Base-by-base conservation (phyloP, 2,888 invertebrate genomes). In the Sepioteuthis lessoniana region DNA sequence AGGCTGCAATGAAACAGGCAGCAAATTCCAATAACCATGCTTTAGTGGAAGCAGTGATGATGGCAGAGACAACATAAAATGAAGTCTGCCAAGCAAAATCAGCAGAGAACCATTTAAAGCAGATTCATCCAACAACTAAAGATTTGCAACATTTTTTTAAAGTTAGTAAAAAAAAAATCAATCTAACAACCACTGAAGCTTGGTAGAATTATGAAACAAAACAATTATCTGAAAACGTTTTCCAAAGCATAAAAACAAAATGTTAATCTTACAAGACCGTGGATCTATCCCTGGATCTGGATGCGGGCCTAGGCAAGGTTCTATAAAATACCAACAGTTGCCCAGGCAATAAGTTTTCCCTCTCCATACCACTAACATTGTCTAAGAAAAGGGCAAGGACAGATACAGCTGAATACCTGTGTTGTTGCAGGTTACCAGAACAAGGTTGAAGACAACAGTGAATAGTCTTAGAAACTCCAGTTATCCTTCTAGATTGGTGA, bases 1-100 rank as follows among this genome's bases (percentile, higher is more conserved):
- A 21, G 92, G 92, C 92, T 92, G 92, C 92, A 92, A 92, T 92
- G 46, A 92, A 92, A 92, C 92, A 92, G 92, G 42, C 47, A 38
- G 92, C 92, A 92, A 91, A 91, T 38, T 25, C 91, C 38, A 91
- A 91, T 91, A 35, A 92, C 92, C 92, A 42, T 42, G 47, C 46
- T 47, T 92, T 47, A 47, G 1, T 47, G 76, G n/a, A 35, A 76
- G 76, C 76, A n/a, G 76, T 76, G 31, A n/a, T n/a, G 16, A 76
- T 35, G 31, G 31, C 10, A 76, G 76, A 76, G 35, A n/a, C 31
- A 76, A n/a, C 10, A 76, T 31, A 76, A 60, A 60, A n/a, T 10
- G 25, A 55, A 25, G 25, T 21, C 21, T 55, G 76, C n/a, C 76
- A 76, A 55, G 55, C 55, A 55, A 55, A 47, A 55, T 55, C 21